A percentile compares a stretch with the other conserved stretches of the same genome.
Conservation (phyloP, 1,140 invertebrate species). For the Monomorium pharaonis region DNA sequence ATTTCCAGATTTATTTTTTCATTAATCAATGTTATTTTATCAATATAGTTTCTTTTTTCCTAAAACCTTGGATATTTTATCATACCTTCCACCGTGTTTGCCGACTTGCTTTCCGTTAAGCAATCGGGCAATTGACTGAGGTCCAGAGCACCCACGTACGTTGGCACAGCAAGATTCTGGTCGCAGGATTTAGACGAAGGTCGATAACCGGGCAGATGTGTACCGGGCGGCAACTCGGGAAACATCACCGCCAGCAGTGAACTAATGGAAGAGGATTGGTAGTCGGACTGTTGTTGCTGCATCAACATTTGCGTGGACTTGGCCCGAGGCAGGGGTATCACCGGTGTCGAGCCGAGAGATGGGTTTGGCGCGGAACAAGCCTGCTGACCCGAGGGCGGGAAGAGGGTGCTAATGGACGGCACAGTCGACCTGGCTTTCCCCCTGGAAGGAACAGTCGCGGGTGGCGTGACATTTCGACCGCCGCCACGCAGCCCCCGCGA, state of each 20-base stretch:
- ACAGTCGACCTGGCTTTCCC: conserved; percentile 78
- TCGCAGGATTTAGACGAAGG: conserved; percentile 72
- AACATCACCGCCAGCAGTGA: conserved; percentile 83
- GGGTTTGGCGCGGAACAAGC: conserved; percentile 82
- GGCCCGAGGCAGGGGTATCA: conserved; percentile 80
- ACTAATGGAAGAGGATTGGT: conserved; percentile 79
- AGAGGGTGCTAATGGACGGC: conserved; percentile 79
- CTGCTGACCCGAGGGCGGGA: conserved; percentile 77
- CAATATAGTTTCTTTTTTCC: background rate
- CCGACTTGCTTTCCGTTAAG: conserved; percentile 72
- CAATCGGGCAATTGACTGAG: conserved; percentile 76
- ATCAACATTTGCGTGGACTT: conserved; percentile 83
- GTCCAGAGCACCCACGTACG: conserved; percentile 76
- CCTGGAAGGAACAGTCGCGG: conserved; percentile 81
- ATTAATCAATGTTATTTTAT: background rate
- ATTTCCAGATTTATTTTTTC: background rate
- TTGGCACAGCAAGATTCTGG: conserved; percentile 75
- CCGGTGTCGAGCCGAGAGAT: conserved; percentile 77
- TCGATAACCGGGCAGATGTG: conserved; percentile 80
- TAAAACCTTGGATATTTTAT: background rate
- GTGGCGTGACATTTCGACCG: conserved; percentile 75
- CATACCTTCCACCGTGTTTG: conserved; percentile 71
- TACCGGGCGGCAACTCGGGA: conserved; percentile 78
- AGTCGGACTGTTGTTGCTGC: conserved; percentile 61
- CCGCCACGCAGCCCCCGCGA: conserved; percentile 69